Conservation (phyloP, 2,888 invertebrate genomes). For the Orchesellides sinensis region DNA sequence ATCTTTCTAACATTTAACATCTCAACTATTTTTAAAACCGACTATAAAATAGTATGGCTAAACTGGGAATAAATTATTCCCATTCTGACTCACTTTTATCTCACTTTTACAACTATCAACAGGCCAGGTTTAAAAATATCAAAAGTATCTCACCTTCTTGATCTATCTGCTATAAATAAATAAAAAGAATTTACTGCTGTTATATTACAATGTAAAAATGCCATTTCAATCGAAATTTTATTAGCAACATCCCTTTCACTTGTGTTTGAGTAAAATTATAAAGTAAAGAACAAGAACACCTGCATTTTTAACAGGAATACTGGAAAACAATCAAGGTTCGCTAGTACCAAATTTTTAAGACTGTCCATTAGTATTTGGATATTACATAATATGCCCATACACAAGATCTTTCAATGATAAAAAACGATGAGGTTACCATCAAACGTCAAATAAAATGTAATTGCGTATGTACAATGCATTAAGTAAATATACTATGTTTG, state of each 20-base stretch:
- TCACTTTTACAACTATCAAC: not conserved
- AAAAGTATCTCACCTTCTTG: not conserved
- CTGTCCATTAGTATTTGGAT: no score
- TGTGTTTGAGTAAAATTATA: no score
- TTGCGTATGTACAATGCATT: no score
- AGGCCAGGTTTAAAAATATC: not conserved
- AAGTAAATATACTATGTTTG: no score
- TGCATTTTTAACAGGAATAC: not conserved
- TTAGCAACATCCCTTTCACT: not conserved
- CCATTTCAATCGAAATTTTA: slow-evolving; percentile 26
- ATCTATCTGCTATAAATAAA: not conserved
- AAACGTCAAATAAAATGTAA: no score
- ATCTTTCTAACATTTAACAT: no score
- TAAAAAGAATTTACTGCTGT: no score
- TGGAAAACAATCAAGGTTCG: slow-evolving; percentile 11
- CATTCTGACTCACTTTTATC: no score
- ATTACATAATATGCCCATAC: no score
- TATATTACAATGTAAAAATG: slow-evolving; percentile 21
- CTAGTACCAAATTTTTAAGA: not conserved
- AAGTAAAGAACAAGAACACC: not conserved
- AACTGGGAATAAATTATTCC: slow-evolving; percentile 1
- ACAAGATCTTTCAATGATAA: no score
- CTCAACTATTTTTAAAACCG: no score
- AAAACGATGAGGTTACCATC: no score
- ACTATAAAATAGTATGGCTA: not conserved